Base-by-base conservation (phyloP, 2,888 invertebrate species). In the Resseliella maxima region DNA sequence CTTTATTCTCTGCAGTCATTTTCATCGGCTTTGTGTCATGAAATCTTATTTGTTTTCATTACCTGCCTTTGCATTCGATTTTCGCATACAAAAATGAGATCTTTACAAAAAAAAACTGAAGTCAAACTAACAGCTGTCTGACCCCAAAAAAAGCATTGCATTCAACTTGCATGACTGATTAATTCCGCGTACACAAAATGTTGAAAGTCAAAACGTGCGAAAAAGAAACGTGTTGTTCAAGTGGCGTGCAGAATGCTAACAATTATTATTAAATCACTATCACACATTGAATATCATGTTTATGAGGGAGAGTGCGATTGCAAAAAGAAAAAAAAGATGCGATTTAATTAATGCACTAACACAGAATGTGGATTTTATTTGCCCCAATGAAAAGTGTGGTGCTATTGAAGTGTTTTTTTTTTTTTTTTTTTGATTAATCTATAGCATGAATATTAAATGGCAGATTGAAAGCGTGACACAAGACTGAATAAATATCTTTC, bases 201-300 rank as follows among this genome's bases (percentile, higher is more conserved):
- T 50, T 50, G 59, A 59, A 59, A 59, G 59, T 59, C 59, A 72
- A 72, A 72, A 72, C 72, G 72, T 72, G 72, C 31, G 72, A 72
- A 72, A 59, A 72, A 50, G 18, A 50, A 72, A 27, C 72, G 72
- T 72, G 72, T 31, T 72, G 31, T 35, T 72, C 31, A 72, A 31
- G 72, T 72, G n/a, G 72, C 72, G 72, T 72, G 72, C 72, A 6
- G n/a, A 72, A 72, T 72, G 35, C 72, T 31, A 72, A 72, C 72
- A 72, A 72, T 72, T 31, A 27, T 59, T 41, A 41, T 41, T 41
- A 41, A 41, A 12, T 5, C 72, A 15, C 31, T 72, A 72, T 72
- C 72, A 72, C 72, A 72, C 72, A n/a, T n/a, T 72, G 72, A 31
- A 72, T 72, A 31, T 72, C 72, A 72, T 35, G 15, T 72, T 72